Base-by-base conservation (phyloP, 2,888 invertebrate species). In the Plusia festucae region DNA sequence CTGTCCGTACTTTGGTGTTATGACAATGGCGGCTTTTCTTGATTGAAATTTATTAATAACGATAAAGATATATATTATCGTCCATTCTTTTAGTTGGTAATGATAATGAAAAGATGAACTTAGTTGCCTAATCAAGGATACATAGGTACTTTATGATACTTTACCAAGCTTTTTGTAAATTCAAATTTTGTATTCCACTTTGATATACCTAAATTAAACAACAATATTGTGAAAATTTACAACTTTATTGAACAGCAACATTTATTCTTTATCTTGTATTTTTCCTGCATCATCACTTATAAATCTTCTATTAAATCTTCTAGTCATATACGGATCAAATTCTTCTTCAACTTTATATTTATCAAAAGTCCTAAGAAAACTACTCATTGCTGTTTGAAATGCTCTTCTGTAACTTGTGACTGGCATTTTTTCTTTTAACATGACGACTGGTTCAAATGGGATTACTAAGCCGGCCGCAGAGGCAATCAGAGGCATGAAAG, bases 361-460 rank as follows among this genome's bases (percentile, higher is more conserved):
- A 64, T 93, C 90, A 61, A 94, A 95, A 0, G 93, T 91, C 0
- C 89, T 87, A 40, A 94, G 65, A 66, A 94, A 94, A 2, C 88
- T 84, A 46, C 85, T 84, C 0, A 94, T 79, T 4, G 94, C 94
- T 20, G 89, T 90, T 53, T 86, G 87, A 1, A 94, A 86, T 0
- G 94, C 94, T 75, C 94, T 83, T 57, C 93, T 89, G 40, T 94
- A 94, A 55, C 91, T 94, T 0, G 91, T 87, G 0, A 94, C 93
- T 1, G 94, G 94, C 89, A 94, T 92, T 76, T 78, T 89, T 40
- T 93, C 85, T 68, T 88, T 85, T 1, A 94, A 60, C 82, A 89
- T 88, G 0, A 94, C 91, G 0, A 94, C 88, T 34, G 94, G 94
- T 62, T 94, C 94, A 66, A 93, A 94, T 0, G 94, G 94, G 70